Evolutionary conservation across 2,888 invertebrate genomes (phyloP).

Genomic region (Pandemis cinnamomeana): DNA sequence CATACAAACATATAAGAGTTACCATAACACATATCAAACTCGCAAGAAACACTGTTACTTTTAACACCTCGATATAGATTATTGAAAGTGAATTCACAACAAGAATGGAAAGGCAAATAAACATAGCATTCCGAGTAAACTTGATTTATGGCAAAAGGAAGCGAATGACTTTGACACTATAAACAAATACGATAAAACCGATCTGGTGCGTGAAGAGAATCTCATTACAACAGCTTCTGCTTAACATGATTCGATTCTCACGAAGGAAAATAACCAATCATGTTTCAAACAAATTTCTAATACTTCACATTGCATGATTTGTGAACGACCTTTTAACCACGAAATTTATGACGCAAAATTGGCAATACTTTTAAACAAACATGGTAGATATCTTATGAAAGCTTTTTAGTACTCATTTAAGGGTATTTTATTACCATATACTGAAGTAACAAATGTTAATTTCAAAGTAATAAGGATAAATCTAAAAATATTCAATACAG

Average conservation of each 20-base stretch:
- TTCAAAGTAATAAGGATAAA: not conserved
- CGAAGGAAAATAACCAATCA: not conserved
- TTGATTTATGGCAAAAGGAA: conserved; percentile 29
- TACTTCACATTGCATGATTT: too few species aligned
- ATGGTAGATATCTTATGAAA: too few species aligned
- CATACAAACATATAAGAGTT: not conserved
- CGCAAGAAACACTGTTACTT: not conserved
- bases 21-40: not conserved
- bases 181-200: conserved; percentile 28
- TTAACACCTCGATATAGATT: not conserved
- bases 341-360: too few species aligned
- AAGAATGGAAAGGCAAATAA: conserved; percentile 22
- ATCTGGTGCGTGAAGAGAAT: not conserved
- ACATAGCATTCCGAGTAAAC: conserved; percentile 22
- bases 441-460: too few species aligned
- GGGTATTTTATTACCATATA: too few species aligned
- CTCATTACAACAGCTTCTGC: not conserved
- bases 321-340: too few species aligned
- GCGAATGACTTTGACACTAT: conserved; percentile 13
- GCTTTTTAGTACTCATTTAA: too few species aligned
- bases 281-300: too few species aligned
- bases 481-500: not conserved
- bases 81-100: conserved; percentile 16
- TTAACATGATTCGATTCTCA: not conserved
- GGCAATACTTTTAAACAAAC: too few species aligned